These are phyloP conservation scores for Mythimna ferrago DNA, from an alignment of 2,888 invertebrate genomes.

Conservation along the genomic window DNA sequence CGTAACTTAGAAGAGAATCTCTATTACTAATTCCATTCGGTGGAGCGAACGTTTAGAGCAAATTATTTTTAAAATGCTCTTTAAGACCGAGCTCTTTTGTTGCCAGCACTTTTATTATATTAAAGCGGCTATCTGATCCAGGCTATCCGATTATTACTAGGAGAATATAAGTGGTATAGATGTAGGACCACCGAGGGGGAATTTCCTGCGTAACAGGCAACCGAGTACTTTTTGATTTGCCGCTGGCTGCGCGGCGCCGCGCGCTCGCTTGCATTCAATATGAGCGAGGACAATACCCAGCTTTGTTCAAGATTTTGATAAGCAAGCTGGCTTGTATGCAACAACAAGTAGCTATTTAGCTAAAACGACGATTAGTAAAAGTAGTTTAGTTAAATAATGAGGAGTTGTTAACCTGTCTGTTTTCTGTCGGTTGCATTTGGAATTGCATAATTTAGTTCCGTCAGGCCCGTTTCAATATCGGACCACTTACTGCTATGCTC, in stretches of 20 bases:
- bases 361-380: constrained; percentile 9
- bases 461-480: no score
- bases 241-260: constrained; percentile 73
- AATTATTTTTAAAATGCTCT: constrained; percentile 46
- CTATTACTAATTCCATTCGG: constrained; percentile 37
- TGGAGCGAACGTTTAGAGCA: constrained; percentile 22
- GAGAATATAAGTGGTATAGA: constrained; percentile 66
- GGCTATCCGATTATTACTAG: constrained; percentile 54
- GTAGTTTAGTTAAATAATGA: neutral
- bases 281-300: constrained; percentile 77
- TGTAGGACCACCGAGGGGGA: constrained; percentile 81
- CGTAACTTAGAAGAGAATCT: constrained; percentile 9
- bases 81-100: constrained; percentile 34
- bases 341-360: constrained; percentile 24
- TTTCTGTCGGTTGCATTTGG: no score
- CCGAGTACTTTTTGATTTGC: constrained; percentile 80
- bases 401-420: no score
- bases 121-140: constrained; percentile 49
- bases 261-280: constrained; percentile 84
- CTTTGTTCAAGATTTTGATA: constrained; percentile 77
- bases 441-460: no score
- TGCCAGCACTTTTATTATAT: constrained; percentile 56
- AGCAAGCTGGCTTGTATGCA: constrained; percentile 44
- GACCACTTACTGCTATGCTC: no score
- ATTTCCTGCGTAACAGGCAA: constrained; percentile 72